Evolutionary conservation across 2,888 invertebrate species (phyloP).

Genomic region (Drosophila niveifrons): DNA sequence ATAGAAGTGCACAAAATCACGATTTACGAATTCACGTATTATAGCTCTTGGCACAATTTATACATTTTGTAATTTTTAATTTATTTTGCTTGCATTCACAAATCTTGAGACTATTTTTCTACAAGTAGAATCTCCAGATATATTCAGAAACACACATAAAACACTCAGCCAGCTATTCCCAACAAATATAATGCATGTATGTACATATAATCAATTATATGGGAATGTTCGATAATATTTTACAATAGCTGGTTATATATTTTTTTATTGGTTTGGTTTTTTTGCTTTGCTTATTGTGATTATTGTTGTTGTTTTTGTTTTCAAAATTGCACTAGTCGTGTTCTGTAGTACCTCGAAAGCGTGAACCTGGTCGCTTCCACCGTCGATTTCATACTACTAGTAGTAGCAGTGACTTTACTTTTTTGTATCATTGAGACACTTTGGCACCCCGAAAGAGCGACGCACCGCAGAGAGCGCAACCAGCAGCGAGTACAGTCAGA

Average conservation of each 20-base stretch:
- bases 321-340: conserved; percentile 40
- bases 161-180: neutral
- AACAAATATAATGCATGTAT: neutral
- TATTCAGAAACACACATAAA: neutral
- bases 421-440: conserved; percentile 43
- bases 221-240: neutral
- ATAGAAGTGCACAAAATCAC: neutral
- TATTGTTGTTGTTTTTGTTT: conserved; percentile 8
- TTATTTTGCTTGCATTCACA: conserved; percentile 7
- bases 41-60: neutral
- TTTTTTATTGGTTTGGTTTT: neutral
- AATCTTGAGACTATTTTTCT: conserved; percentile 14
- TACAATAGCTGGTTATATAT: neutral
- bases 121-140: neutral
- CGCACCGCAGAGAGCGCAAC: neutral
- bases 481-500: conserved; percentile 15
- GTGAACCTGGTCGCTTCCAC: conserved; percentile 66
- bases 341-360: conserved; percentile 55
- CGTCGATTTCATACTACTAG: conserved; percentile 68
- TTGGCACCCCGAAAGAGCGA: conserved; percentile 48
- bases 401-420: conserved; percentile 46
- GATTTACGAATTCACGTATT: neutral
- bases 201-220: neutral
- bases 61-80: neutral
- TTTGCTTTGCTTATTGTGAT: neutral